These are phyloP conservation scores for Neotoma lepida DNA, from an alignment of 2,113 vertebrate species.

Conservation along the genomic window DNA sequence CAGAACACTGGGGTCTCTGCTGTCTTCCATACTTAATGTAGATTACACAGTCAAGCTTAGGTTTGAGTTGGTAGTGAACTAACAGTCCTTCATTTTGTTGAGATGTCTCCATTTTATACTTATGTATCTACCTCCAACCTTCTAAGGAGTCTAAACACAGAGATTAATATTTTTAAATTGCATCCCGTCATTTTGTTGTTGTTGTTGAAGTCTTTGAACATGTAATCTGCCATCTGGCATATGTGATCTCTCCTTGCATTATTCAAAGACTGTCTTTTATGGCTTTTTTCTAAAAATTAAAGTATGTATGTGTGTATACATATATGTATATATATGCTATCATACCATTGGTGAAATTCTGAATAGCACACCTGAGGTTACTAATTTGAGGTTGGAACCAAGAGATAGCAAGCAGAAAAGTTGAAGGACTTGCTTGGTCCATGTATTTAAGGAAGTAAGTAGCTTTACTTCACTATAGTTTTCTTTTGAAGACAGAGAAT, in stretches of 20 bases:
- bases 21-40: not conserved
- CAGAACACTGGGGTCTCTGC: not conserved
- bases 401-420: not conserved
- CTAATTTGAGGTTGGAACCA: not conserved
- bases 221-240: not conserved
- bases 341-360: conserved; percentile 3
- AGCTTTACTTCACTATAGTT: not conserved
- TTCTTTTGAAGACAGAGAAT: conserved; percentile 19
- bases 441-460: conserved; percentile 38
- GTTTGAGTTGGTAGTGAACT: not conserved
- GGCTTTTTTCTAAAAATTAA: conserved; percentile 15
- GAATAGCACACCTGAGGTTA: not conserved
- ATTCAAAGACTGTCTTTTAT: conserved; percentile 54
- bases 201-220: not conserved
- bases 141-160: conserved; percentile 2
- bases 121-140: fast-evolving
- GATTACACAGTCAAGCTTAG: not conserved
- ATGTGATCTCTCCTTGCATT: not conserved
- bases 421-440: not conserved
- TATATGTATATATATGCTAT: not conserved
- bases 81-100: not conserved
- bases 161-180: conserved; percentile 24
- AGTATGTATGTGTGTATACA: not conserved
- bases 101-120: not conserved
- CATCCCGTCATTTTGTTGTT: not conserved